These are phyloP conservation scores for Euzophera pinguis DNA, from an alignment of 2,888 invertebrate genomes.

Conservation along the genomic window DNA sequence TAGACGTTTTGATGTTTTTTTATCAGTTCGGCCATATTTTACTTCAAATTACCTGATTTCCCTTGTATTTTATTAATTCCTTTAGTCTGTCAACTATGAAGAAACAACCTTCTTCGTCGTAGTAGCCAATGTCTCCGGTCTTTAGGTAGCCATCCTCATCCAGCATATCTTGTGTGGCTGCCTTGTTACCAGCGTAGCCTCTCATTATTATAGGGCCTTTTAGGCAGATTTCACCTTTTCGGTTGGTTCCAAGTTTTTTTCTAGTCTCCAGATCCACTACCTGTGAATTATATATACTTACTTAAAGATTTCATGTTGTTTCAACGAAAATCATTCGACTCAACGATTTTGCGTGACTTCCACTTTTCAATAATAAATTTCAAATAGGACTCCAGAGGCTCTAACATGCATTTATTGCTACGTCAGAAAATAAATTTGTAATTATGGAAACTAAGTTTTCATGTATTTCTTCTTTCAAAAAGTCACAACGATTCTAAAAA, in stretches of 20 bases:
- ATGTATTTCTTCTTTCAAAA: no score
- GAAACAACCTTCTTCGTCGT: slow-evolving; percentile 56
- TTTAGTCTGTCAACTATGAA: slow-evolving; percentile 59
- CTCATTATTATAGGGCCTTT: slow-evolving; percentile 53
- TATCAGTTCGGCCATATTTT: no score
- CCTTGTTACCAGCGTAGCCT: slow-evolving; percentile 45
- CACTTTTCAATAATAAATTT: no score
- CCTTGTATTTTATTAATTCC: slow-evolving; percentile 63
- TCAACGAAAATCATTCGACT: no score
- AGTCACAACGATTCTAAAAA: no score
- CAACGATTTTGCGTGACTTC: no score
- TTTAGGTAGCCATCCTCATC: slow-evolving; percentile 56
- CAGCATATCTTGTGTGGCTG: slow-evolving; percentile 39
- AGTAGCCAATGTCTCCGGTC: slow-evolving; percentile 62
- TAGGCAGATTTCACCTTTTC: slow-evolving; percentile 52
- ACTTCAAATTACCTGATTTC: slow-evolving; percentile 72
- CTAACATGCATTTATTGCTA: no score
- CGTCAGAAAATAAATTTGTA: no score
- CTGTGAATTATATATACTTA: slow-evolving; percentile 34
- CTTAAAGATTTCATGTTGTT: no score
- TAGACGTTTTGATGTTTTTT: no score
- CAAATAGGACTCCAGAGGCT: no score
- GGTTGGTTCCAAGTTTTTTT: slow-evolving; percentile 38
- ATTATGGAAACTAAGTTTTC: no score
- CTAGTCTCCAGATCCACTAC: slow-evolving; percentile 55